Percentiles rank a stretch among this genome's conserved stretches.
Evolutionary conservation across 2,797 vertebrate genomes (phyloP).

Genomic region (Muraenolepis orangiensis): DNA sequence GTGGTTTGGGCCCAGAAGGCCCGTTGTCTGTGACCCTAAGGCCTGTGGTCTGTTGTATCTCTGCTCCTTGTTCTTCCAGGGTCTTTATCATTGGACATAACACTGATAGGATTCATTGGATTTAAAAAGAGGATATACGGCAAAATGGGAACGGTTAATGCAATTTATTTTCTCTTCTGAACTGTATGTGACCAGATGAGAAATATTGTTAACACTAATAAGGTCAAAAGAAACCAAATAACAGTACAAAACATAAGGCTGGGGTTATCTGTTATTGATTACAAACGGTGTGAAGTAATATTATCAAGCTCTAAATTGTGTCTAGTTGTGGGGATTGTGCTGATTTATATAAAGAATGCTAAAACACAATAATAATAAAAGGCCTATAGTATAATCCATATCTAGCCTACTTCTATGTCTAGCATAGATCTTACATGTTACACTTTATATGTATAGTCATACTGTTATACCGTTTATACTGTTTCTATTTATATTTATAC

Average conservation of each 20-base stretch:
- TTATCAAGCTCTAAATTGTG: neutral
- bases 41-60: constrained; percentile 29
- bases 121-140: constrained; percentile 1
- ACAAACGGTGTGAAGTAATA: neutral
- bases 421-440: neutral
- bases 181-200: constrained; percentile 12
- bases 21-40: constrained; percentile 44
- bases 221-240: neutral
- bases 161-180: constrained; percentile 9
- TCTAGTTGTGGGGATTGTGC: neutral
- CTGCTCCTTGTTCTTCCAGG: constrained; percentile 17
- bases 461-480: too few relatives aligned
- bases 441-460: too few relatives aligned
- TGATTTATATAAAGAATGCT: neutral
- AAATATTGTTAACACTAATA: neutral
- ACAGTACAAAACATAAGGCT: neutral
- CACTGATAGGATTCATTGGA: constrained; percentile 36
- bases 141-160: neutral
- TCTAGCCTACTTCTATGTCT: neutral
- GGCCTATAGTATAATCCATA: neutral
- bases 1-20: constrained; percentile 40
- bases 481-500: too few relatives aligned
- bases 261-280: neutral
- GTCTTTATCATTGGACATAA: constrained; percentile 18
- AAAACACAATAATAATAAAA: neutral